phyloP scores from a whole-genome alignment of 2,113 vertebrate genomes.

The Turdus rufiventris region DNA sequence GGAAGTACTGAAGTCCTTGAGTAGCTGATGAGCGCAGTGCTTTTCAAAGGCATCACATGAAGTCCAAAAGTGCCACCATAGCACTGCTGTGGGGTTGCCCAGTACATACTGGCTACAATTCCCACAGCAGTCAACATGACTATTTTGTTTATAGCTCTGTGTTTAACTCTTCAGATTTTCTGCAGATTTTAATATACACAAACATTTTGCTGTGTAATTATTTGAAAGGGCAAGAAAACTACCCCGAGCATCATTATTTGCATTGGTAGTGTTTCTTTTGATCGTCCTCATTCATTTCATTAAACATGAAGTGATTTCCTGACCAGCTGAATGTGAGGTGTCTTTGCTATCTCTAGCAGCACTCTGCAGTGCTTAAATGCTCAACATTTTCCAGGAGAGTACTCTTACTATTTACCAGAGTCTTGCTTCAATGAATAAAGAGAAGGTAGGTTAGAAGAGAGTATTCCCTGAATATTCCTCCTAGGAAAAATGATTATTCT shows the following conservation, averaged over 20 bases:
- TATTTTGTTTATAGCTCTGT: not conserved
- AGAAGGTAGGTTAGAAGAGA: not conserved
- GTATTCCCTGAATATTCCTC: not conserved
- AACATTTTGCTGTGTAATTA: not conserved
- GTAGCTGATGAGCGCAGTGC: not conserved
- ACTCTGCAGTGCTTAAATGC: not conserved
- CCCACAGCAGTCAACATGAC: not conserved
- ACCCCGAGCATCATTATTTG: not conserved
- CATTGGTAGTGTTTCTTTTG: not conserved
- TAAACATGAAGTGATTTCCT: not conserved
- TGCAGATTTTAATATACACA: not conserved
- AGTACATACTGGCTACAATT: not conserved
- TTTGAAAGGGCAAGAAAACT: not conserved
- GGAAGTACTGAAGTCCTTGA: not conserved
- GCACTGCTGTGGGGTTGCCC: not conserved
- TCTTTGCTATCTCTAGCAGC: not conserved
- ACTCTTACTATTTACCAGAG: not conserved
- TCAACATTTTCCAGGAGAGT: not conserved
- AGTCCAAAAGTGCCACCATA: fast-evolving
- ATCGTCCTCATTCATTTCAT: not conserved
- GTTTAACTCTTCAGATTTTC: not conserved
- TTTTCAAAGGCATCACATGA: not conserved
- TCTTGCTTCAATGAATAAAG: not conserved
- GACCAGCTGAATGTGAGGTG: not conserved
- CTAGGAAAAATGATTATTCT: not conserved